Base-by-base conservation (phyloP, 1,140 invertebrate genomes). In the Neuroterus valhalla region DNA sequence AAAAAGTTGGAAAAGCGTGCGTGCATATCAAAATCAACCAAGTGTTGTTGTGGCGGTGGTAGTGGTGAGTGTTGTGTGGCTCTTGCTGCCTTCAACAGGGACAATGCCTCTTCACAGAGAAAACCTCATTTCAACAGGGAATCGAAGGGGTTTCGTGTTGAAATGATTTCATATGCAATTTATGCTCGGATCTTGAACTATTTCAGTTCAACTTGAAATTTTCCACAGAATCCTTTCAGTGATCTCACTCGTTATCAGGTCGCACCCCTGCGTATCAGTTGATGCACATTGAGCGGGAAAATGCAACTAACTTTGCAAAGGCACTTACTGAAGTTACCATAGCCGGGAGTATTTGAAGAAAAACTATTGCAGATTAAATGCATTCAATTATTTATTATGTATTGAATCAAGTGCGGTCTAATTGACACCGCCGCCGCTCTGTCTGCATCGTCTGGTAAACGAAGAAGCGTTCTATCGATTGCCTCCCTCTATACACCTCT, bases 401-500 rank as follows among this genome's bases (percentile, higher is more conserved):
- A 8, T 38, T 38, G 1, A 38, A 8, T 38, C 31, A 48, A n/a
- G 46, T n/a, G n/a, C n/a, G 17, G 4, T 48, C 26, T 26, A 19
- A 52, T 52, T 1, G 26, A n/a, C 23, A 31, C 23, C n/a, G 26
- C 31, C 55, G 55, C 55, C 55, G 55, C 55, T 62, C 55, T 62
- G 55, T 62, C 55, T 62, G 15, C 23, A 62, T 23, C 21, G 21
- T 31, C 15, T 23, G 21, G 14, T 62, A 62, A 62, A 62, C 55
- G 26, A 62, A 62, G 55, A 62, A 62, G 55, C 55, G 15, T 31
- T 62, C 23, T 62, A 62, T 62, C 21, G 55, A 62, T 62, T 62
- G 21, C 55, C 55, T 62, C 55, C 55, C 31, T 31, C 55, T 31
- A 5, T 38, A 38, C 6, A 23, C 55, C n/a, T 55, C 31, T 31